Evolutionary conservation across 1,140 invertebrate genomes (phyloP), one percentile per base, ranked within the genome.

Genomic region (Microplitis mediator): DNA sequence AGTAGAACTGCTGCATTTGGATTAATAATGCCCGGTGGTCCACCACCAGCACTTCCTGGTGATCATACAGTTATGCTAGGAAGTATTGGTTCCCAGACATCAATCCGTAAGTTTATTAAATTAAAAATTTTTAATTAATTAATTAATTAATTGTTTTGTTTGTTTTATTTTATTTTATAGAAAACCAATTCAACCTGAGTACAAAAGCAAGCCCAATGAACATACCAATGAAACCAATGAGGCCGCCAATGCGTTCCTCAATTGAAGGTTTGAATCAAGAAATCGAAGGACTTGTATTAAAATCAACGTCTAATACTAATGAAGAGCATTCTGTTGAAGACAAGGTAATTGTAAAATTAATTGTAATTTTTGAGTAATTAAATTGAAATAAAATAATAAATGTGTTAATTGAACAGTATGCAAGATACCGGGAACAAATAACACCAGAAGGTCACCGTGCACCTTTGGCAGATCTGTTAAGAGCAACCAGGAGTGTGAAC

Each of bases 221-320:
- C 76, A 89, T 89, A 73, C 88, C 88, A 69, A 80, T 88, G 65
- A 91, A 90, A 77, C 89, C 90, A 71, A 85, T 91, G 77, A 86
- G 86, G 80, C 87, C 91, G 78, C 91, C 92, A 69, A 93, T 95
- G 86, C 88, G 94, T 69, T 95, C 91, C 76, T 95, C 94, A 62
- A 93, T 95, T 23, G 94, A 95, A 86, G 94, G 93, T 50, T 88
- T 95, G 3, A 95, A 95, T 86, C 93, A 94, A 82, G 93, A 95
- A 85, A 94, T 95, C 71, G 93, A 95, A 85, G 89, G 90, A 79
- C 88, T 93, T 60, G 92, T 93, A 52, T 85, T 93, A 11, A 88
- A 88, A 80, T 87, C 85, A 67, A 74, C 81, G 63, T 73, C 77
- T 31, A 84, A 84, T 70, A 80, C 81, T 72, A 84, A 80, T 71